Base-by-base conservation (phyloP, 1,140 invertebrate species). In the Trissolcus basalis region DNA sequence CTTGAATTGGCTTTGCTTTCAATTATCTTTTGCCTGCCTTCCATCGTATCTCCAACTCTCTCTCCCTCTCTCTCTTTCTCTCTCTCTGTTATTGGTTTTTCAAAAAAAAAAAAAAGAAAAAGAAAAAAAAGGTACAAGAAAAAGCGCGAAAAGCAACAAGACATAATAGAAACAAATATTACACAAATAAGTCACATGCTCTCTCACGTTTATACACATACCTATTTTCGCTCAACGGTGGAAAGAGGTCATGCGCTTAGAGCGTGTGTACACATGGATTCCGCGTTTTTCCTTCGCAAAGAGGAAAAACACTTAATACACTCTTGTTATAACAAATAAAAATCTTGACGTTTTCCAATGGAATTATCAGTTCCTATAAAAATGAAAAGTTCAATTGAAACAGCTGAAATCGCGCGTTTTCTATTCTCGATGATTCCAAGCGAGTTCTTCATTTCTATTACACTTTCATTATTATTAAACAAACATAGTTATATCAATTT, bases 301-400 rank as follows among this genome's bases (percentile, higher is more conserved):
- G 19, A 32, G 19, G 47, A 27, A 49, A 49, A 36, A 51, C 49
- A 51, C 49, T 51, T 51, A 36, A 51, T 51, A 36, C 27, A 51
- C 2, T 27, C 47, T 49, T 32, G 19, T 49, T 49, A 32, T 32
- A 49, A 32, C 47, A 27, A 49, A 49, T 49, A 49, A 49, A 49
- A 49, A 49, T 49, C 47, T 27, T 48, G 47, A 49, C 47, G 19
- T 27, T 27, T 49, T 49, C 47, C 16, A 49, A 35, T 11, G 50
- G 9, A 35, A 53, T 53, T 39, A 39, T 53, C 32, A 1, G 14
- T 39, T 54, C 51, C n/a, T 19, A 54, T 16, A 43, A 54, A 54
- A 19, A 39, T 27, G 50, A 27, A 53, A 53, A 41, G 1, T 19
- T 41, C 19, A 41, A 51, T 53, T 41, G 14, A 6, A 53, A 27